These are phyloP conservation scores for Sceloporus undulatus DNA, from an alignment of 2,113 vertebrate genomes.

Conservation along the genomic window DNA sequence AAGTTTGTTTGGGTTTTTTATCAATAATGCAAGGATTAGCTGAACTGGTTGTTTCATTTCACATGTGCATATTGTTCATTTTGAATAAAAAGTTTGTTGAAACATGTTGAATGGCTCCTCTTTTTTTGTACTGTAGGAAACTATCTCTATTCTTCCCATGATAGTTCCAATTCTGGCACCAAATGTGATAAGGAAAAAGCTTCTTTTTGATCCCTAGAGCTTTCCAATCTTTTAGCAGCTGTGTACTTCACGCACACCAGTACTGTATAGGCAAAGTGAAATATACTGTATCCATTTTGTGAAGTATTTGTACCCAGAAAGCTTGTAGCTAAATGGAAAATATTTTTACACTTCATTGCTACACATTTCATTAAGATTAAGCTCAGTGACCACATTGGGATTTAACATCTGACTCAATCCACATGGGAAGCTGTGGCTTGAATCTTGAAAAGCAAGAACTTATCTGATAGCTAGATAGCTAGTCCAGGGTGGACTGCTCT, in stretches of 20 bases:
- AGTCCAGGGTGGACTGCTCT: no score
- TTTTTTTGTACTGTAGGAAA: no score
- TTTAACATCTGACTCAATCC: background rate
- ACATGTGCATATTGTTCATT: no score
- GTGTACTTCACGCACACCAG: background rate
- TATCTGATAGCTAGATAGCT: no score
- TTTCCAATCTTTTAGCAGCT: conserved; percentile 3
- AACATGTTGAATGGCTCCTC: no score
- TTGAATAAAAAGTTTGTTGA: no score
- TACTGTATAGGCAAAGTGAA: conserved; percentile 27
- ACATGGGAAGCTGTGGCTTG: background rate
- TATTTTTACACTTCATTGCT: background rate
- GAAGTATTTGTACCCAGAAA: background rate
- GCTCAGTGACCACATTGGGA: background rate
- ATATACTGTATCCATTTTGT: background rate
- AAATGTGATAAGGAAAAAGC: background rate
- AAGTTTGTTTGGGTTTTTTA: no score
- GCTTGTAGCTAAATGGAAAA: background rate
- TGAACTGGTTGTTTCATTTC: no score
- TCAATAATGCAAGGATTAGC: no score
- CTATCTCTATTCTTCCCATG: no score
- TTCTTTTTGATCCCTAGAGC: background rate
- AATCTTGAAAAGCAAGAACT: background rate
- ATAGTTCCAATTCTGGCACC: background rate
- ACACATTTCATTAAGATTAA: background rate